A percentile compares a stretch with the other conserved stretches of the same genome.
Evolutionary conservation across 2,113 vertebrate genomes (phyloP).

Genomic region (Sula dactylatra): DNA sequence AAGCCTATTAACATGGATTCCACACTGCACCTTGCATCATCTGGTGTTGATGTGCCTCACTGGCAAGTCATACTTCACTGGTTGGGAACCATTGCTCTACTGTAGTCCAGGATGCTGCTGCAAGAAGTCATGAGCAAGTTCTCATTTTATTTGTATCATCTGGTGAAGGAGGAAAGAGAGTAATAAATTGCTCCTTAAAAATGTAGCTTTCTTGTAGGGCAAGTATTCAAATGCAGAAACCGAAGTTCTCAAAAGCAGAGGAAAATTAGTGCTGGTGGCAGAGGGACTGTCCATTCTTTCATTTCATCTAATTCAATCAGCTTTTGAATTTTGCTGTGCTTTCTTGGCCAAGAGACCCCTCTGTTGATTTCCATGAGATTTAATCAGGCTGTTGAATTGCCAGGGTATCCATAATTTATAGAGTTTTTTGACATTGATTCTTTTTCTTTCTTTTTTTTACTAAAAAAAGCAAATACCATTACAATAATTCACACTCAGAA

Average conservation of each 20-base stretch:
- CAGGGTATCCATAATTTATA: neutral
- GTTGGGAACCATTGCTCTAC: neutral
- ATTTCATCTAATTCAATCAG: neutral
- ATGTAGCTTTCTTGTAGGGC: neutral
- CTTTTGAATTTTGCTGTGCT: neutral
- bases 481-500: neutral
- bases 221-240: neutral
- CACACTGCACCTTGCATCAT: neutral
- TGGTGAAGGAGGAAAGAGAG: neutral
- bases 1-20: neutral
- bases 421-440: neutral
- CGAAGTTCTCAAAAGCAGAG: neutral
- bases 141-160: neutral
- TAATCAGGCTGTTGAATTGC: neutral
- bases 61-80: neutral
- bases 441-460: neutral
- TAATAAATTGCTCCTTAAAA: neutral
- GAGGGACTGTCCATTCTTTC: neutral
- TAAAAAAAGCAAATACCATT: neutral
- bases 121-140: neutral
- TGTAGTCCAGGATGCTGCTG: neutral
- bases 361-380: neutral
- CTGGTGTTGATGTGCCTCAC: neutral
- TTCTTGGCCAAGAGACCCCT: neutral
- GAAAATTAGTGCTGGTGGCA: neutral